Conservation (phyloP, 1,140 invertebrate species). For the Andricus grossulariae region DNA sequence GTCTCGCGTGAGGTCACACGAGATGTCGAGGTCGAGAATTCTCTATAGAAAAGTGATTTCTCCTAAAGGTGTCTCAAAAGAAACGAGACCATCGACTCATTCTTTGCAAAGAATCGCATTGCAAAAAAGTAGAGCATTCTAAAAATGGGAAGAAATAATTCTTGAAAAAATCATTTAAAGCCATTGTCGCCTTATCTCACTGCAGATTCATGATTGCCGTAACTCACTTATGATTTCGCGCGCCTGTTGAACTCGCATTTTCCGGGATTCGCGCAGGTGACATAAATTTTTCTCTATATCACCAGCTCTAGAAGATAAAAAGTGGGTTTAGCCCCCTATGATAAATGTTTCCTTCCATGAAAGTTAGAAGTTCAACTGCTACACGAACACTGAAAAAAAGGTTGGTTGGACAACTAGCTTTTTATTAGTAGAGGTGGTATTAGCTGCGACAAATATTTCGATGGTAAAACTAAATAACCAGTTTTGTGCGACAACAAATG, state of each 20-base stretch:
- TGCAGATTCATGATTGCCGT: no score
- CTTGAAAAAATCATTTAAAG: no score
- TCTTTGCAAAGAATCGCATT: not conserved
- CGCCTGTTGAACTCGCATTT: not conserved
- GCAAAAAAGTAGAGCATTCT: not conserved
- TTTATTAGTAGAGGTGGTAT: no score
- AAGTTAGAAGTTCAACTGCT: not conserved
- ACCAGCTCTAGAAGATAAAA: not conserved
- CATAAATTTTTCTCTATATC: not conserved
- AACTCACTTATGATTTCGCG: no score
- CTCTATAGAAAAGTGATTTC: not conserved
- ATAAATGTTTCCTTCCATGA: not conserved
- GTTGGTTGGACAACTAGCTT: no score
- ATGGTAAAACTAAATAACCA: no score
- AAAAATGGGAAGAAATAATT: no score
- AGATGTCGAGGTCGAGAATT: conserved; percentile 13
- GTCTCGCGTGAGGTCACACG: conserved; percentile 21
- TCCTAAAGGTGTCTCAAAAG: not conserved
- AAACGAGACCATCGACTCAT: conserved; percentile 9
- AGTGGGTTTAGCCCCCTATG: not conserved
- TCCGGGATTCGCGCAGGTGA: not conserved
- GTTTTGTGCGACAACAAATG: no score
- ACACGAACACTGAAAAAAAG: not conserved
- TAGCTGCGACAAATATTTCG: no score
- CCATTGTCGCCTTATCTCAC: no score